Percentiles rank a stretch among this genome's conserved stretches.
Evolutionary conservation across 2,888 invertebrate species (phyloP).

Genomic region (Bibio marci): DNA sequence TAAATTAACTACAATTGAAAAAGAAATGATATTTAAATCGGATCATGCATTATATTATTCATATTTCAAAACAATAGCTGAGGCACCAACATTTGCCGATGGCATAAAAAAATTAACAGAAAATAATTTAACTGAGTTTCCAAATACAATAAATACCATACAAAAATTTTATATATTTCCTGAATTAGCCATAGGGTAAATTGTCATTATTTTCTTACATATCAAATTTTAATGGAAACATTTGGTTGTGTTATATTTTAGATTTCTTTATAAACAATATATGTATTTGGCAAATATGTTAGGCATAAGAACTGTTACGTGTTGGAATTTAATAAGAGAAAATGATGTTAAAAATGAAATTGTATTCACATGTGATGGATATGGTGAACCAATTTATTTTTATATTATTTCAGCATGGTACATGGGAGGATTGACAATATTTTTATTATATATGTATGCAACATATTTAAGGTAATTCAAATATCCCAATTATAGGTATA

Average conservation of each 20-base stretch:
- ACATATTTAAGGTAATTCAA: slow-evolving; percentile 40
- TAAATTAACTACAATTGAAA: slow-evolving; percentile 61
- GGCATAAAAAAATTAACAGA: slow-evolving; percentile 47
- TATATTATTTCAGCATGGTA: slow-evolving; percentile 64
- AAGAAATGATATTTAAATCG: slow-evolving; percentile 71
- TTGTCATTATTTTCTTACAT: slow-evolving; percentile 3
- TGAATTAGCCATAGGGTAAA: slow-evolving; percentile 42
- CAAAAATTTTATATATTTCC: slow-evolving; percentile 72
- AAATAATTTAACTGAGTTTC: slow-evolving; percentile 66
- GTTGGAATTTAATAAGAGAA: slow-evolving; percentile 30
- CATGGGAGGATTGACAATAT: slow-evolving; percentile 51
- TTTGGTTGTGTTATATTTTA: slow-evolving; percentile 20
- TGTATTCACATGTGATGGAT: slow-evolving; percentile 55
- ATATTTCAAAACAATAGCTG: slow-evolving; percentile 67
- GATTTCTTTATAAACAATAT: slow-evolving; percentile 13
- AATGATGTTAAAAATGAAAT: slow-evolving; percentile 31
- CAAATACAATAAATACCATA: slow-evolving; percentile 61
- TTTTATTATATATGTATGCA: slow-evolving; percentile 49
- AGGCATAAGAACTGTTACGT: slow-evolving; percentile 17
- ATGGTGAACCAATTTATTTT: slow-evolving; percentile 65
- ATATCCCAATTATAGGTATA: too few species aligned
- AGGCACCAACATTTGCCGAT: slow-evolving; percentile 39
- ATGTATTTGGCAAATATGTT: slow-evolving; percentile 10
- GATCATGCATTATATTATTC: slow-evolving; percentile 86
- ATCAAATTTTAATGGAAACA: slow-evolving; percentile 2